phyloP scores from a whole-genome alignment of 37 sponge, comb jelly and placozoan genomes.

The Ianthella basta region DNA sequence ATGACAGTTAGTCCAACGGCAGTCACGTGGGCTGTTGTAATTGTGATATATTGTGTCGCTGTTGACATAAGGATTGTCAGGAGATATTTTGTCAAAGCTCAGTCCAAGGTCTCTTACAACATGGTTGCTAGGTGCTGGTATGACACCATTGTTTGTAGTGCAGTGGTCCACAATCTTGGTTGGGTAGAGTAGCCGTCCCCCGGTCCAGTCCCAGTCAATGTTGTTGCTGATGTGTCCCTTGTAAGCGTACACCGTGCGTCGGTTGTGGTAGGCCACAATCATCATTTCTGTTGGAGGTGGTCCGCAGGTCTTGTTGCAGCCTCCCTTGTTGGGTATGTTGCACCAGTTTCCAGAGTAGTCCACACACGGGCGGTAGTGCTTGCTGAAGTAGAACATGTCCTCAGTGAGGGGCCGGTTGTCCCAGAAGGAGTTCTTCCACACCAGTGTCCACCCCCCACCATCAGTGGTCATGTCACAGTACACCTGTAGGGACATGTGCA shows the following conservation, averaged over 20 bases:
- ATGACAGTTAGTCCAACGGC: conserved; percentile 36
- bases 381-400: neutral
- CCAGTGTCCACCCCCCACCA: conserved; percentile 12
- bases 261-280: conserved; percentile 38
- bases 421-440: neutral
- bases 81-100: conserved; percentile 25
- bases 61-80: neutral
- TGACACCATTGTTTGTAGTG: neutral
- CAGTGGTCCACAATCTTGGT: conserved; percentile 27
- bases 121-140: conserved; percentile 26
- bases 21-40: conserved; percentile 3
- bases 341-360: neutral
- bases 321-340: neutral
- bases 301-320: too few species aligned
- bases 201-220: conserved; percentile 33
- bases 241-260: conserved; percentile 17
- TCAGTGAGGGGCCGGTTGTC: neutral
- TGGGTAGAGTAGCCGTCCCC: neutral
- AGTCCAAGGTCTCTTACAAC: conserved; percentile 1
- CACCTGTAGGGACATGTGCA: neutral
- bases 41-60: neutral
- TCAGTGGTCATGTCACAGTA: conserved; percentile 21
- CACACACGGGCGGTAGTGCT: neutral
- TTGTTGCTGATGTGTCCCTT: conserved; percentile 3
- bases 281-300: conserved; percentile 35